Conservation (phyloP, 2,797 vertebrate species). For the Rhadinocentrus ornatus region DNA sequence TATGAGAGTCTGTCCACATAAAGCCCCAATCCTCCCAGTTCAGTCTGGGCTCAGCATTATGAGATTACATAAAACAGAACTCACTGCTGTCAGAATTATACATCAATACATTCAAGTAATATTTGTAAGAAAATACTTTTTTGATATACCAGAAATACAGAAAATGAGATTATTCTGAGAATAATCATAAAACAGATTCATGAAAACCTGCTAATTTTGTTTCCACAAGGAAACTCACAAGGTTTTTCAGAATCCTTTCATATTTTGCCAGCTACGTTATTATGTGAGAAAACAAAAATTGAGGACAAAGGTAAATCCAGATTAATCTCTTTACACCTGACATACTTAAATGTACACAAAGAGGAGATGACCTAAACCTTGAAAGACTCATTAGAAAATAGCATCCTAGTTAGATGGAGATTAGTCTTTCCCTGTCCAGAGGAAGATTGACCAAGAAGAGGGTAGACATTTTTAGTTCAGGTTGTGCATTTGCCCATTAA, state of each 20-base stretch:
- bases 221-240: background rate
- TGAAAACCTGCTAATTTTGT: too few relatives aligned
- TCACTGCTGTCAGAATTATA: slow-evolving; percentile 37
- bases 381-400: slow-evolving; percentile 42
- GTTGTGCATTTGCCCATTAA: too few relatives aligned
- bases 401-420: slow-evolving; percentile 49
- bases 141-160: background rate
- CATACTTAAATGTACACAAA: background rate
- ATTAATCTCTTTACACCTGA: slow-evolving; percentile 7
- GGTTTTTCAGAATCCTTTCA: background rate
- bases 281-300: background rate
- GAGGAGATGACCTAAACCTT: too few relatives aligned
- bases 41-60: slow-evolving; percentile 23
- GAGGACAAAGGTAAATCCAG: background rate
- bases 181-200: background rate
- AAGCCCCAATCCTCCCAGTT: slow-evolving; percentile 23
- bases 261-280: background rate
- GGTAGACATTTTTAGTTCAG: too few relatives aligned
- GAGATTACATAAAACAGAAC: slow-evolving; percentile 38
- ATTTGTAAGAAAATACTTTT: background rate
- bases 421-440: slow-evolving; percentile 45
- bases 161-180: background rate
- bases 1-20: slow-evolving; percentile 23
- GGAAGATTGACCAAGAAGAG: too few relatives aligned
- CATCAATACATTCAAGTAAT: slow-evolving; percentile 15